phyloP scores from a whole-genome alignment of 2,888 invertebrate genomes.

The Choreutis nemorana region DNA sequence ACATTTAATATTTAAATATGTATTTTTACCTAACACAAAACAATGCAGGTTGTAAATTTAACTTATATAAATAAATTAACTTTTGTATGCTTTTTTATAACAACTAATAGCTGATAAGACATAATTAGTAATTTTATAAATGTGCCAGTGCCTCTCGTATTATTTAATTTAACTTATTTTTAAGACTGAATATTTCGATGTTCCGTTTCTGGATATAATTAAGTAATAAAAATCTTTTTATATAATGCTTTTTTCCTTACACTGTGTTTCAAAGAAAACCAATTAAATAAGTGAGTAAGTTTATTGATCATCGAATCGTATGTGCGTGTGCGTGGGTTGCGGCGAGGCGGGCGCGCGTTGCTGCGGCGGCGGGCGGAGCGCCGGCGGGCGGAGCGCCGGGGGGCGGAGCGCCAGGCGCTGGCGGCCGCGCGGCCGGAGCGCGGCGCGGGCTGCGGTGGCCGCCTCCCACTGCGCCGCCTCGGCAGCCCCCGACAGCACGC shows the following conservation, averaged over 20 bases:
- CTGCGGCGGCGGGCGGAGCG: constrained; percentile 16
- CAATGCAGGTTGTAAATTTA: constrained; percentile 5
- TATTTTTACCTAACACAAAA: constrained; percentile 3
- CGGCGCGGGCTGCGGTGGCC: constrained; percentile 58
- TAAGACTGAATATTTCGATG: constrained; percentile 60
- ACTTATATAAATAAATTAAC: constrained; percentile 7
- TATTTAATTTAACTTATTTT: constrained; percentile 43
- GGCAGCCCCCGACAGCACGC: constrained; percentile 67
- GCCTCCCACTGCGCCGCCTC: constrained; percentile 85
- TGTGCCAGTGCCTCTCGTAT: constrained; percentile 59
- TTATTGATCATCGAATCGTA: constrained; percentile 70
- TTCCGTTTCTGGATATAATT: constrained; percentile 44
- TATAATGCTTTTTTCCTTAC: constrained; percentile 12
- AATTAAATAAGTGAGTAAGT: constrained; percentile 4
- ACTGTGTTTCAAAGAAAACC: constrained; percentile 6
- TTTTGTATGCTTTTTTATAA: constrained; percentile 11
- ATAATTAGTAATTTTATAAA: constrained; percentile 11
- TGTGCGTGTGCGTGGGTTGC: constrained; percentile 74
- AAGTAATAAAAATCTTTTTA: constrained; percentile 41
- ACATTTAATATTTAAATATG: too few species aligned
- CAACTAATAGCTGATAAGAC: too few species aligned
- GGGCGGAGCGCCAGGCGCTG: constrained; percentile 16
- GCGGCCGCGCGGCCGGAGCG: constrained; percentile 54
- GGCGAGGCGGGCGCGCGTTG: constrained; percentile 56
- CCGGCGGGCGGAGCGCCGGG: constrained; percentile 63